A percentile compares a stretch with the other conserved stretches of the same genome.
Evolutionary conservation across 2,888 invertebrate genomes (phyloP).

Genomic region (Macaria notata): DNA sequence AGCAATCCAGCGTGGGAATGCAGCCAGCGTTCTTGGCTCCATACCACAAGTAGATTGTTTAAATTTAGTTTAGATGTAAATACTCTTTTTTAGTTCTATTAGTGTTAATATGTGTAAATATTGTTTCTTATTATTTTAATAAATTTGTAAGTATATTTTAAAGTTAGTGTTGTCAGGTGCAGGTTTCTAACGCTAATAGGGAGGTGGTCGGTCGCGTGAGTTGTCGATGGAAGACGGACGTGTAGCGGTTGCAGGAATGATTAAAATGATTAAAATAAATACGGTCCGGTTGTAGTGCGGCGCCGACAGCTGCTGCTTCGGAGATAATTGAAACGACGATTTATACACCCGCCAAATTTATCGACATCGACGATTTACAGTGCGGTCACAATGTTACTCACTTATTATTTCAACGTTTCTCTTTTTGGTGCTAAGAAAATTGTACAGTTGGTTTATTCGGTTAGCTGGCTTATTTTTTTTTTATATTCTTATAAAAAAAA

Average conservation of each 20-base stretch:
- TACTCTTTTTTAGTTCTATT: no score
- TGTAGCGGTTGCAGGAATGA: constrained; percentile 62
- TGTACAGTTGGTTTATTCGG: constrained; percentile 2
- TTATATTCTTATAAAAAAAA: no score
- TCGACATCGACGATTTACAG: constrained; percentile 72
- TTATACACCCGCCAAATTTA: constrained; percentile 79
- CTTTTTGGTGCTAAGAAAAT: constrained; percentile 11
- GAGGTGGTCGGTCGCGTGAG: constrained; percentile 17
- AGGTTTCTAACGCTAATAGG: neutral
- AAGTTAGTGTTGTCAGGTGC: no score
- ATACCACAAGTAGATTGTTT: no score
- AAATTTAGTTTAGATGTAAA: no score
- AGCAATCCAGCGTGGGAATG: no score
- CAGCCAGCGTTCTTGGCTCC: no score
- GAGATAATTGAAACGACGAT: constrained; percentile 79
- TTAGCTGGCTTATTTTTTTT: neutral
- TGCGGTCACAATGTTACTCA: constrained; percentile 40
- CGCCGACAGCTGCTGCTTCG: constrained; percentile 74
- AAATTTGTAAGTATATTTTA: no score
- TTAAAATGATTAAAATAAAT: constrained; percentile 82
- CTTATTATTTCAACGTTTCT: constrained; percentile 45
- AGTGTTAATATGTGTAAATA: no score
- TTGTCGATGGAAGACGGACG: constrained; percentile 10
- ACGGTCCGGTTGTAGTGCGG: constrained; percentile 65
- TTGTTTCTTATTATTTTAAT: no score